Evolutionary conservation across 2,113 vertebrate genomes (phyloP).

Genomic region (Megaptera novaeangliae): DNA sequence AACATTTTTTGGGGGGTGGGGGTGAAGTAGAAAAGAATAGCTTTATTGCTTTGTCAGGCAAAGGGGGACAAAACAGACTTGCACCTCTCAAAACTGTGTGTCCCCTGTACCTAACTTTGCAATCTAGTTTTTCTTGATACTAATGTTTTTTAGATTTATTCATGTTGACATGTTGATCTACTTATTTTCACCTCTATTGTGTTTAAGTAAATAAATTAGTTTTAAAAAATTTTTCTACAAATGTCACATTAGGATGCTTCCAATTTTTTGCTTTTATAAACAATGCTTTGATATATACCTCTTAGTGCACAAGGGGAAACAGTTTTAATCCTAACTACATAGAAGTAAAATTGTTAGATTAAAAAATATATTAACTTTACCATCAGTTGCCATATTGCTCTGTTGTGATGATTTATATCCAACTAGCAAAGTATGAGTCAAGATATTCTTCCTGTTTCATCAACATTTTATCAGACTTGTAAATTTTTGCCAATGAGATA

Average conservation of each 20-base stretch:
- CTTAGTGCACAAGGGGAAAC: background rate
- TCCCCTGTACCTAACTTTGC: background rate
- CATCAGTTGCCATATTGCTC: background rate
- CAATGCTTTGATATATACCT: background rate
- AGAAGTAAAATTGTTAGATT: background rate
- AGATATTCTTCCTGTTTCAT: background rate
- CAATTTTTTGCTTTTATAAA: background rate
- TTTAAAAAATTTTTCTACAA: background rate
- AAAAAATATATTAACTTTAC: background rate
- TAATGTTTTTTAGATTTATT: background rate
- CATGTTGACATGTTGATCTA: background rate
- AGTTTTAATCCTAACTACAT: background rate
- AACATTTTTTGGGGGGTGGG: background rate
- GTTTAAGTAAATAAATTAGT: background rate
- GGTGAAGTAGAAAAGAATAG: no score
- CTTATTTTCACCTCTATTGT: background rate
- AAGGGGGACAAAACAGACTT: no score
- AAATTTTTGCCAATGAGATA: background rate
- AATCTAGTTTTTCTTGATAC: background rate
- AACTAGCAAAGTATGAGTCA: background rate
- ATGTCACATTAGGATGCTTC: background rate
- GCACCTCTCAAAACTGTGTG: no score
- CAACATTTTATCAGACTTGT: background rate
- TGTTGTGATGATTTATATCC: background rate
- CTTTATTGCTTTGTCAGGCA: no score